Percentiles rank a stretch among this genome's conserved stretches.
Conservation (phyloP, 2,797 vertebrate species). For the Eupleurogrammus muticus region DNA sequence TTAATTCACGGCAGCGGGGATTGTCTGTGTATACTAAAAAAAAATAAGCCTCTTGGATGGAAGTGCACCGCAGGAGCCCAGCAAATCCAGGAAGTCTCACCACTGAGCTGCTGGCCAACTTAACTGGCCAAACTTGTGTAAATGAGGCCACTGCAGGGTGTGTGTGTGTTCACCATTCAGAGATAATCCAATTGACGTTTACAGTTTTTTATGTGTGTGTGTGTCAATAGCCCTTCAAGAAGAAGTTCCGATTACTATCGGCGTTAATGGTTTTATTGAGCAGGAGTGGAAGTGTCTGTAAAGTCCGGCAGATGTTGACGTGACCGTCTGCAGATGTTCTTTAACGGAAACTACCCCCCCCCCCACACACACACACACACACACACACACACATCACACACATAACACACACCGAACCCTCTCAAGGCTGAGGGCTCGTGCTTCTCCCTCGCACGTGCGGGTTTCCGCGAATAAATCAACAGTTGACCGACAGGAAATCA, state of each 20-base stretch:
- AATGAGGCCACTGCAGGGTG: slow-evolving; percentile 71
- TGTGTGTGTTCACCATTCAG: slow-evolving; percentile 13
- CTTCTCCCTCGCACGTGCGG: no score
- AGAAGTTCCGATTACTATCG: slow-evolving; percentile 20
- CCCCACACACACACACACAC: no score
- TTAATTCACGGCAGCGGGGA: slow-evolving; percentile 47
- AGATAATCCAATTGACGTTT: slow-evolving; percentile 52
- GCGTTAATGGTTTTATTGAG: slow-evolving; percentile 23
- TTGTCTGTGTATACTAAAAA: slow-evolving; percentile 31
- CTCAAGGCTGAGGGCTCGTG: no score
- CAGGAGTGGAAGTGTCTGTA: slow-evolving; percentile 2
- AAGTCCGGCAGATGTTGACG: no score
- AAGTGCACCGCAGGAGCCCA: slow-evolving; percentile 37
- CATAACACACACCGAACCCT: no score
- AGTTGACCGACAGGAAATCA: no score
- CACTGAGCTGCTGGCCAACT: slow-evolving; percentile 36
- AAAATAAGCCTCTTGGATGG: slow-evolving; percentile 53
- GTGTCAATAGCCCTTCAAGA: slow-evolving; percentile 24
- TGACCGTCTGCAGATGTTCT: no score
- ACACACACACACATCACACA: no score
- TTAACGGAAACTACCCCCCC: no score
- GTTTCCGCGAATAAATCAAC: no score
- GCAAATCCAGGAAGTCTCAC: slow-evolving; percentile 21
- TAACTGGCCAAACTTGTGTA: slow-evolving; percentile 51
- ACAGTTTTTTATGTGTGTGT: slow-evolving; percentile 9